Evolutionary conservation across 2,888 invertebrate genomes (phyloP).

Genomic region (Galeopsomyia nigrocyanea): DNA sequence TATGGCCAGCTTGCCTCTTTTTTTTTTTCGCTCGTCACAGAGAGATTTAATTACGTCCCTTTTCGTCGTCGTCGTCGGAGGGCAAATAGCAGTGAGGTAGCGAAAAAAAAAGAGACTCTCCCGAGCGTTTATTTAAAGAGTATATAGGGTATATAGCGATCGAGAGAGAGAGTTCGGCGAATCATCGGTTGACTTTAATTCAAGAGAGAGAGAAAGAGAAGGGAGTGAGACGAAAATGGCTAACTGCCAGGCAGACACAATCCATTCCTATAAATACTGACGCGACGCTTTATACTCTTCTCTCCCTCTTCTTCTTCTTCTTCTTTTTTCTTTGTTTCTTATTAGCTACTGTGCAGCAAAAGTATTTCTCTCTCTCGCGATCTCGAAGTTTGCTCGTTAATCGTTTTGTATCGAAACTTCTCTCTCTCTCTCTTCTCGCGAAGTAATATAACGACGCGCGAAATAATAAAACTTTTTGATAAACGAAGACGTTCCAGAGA

Average conservation of each 20-base stretch:
- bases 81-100: background rate
- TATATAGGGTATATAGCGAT: background rate
- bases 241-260: conserved; percentile 65
- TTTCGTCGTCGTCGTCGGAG: conserved; percentile 8
- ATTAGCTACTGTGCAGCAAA: too few species aligned
- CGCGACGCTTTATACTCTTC: conserved; percentile 52
- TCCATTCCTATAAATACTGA: conserved; percentile 66
- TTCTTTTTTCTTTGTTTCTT: too few species aligned
- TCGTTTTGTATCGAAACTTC: background rate
- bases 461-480: too few species aligned
- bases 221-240: conserved; percentile 50
- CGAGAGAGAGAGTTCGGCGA: conserved; percentile 8
- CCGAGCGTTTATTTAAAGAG: conserved; percentile 21
- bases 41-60: too few species aligned
- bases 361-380: too few species aligned
- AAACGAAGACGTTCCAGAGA: too few species aligned
- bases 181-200: conserved; percentile 30
- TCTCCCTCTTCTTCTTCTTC: conserved; percentile 13
- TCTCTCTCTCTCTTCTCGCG: too few species aligned
- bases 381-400: too few species aligned
- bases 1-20: too few species aligned
- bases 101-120: conserved; percentile 7
- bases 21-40: too few species aligned
- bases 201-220: background rate
- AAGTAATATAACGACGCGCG: too few species aligned